Evolutionary conservation across 2,888 invertebrate species (phyloP).

Genomic region (Nymphalis c-album): DNA sequence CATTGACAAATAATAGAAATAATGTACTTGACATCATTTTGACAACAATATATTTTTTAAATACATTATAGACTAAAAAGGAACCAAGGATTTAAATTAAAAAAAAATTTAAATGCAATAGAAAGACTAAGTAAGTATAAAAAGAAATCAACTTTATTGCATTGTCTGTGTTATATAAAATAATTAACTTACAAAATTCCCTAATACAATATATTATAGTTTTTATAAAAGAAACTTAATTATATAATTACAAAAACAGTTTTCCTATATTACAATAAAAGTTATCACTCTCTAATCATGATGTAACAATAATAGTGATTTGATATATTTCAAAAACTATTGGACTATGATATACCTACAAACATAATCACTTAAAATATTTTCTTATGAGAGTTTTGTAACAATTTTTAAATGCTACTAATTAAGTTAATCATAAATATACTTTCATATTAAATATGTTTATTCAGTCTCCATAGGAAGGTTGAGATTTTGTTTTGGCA

Average conservation of each 20-base stretch:
- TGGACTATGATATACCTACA: neutral
- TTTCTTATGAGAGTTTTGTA: slow-evolving; percentile 4
- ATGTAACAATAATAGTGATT: neutral
- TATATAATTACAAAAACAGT: slow-evolving; percentile 1
- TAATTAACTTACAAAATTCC: slow-evolving; percentile 6
- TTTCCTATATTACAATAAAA: slow-evolving; percentile 7
- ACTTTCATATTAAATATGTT: slow-evolving; percentile 19
- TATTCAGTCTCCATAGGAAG: slow-evolving; percentile 65
- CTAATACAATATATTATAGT: slow-evolving; percentile 11
- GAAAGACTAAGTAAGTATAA: neutral
- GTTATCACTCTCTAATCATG: neutral
- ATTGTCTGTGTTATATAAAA: slow-evolving; percentile 6
- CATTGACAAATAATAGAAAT: neutral
- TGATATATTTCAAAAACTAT: slow-evolving; percentile 7
- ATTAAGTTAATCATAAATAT: neutral
- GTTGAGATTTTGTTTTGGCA: slow-evolving; percentile 58
- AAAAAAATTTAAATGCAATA: neutral
- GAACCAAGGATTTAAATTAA: neutral
- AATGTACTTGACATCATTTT: no score
- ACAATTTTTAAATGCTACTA: neutral
- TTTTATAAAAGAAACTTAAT: slow-evolving; percentile 7
- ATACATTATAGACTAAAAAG: neutral
- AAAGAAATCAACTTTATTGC: slow-evolving; percentile 9
- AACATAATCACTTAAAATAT: slow-evolving; percentile 8
- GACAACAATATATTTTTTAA: neutral